Evolutionary conservation across 2,888 invertebrate species (phyloP).

Genomic region (Diarsia rubi): DNA sequence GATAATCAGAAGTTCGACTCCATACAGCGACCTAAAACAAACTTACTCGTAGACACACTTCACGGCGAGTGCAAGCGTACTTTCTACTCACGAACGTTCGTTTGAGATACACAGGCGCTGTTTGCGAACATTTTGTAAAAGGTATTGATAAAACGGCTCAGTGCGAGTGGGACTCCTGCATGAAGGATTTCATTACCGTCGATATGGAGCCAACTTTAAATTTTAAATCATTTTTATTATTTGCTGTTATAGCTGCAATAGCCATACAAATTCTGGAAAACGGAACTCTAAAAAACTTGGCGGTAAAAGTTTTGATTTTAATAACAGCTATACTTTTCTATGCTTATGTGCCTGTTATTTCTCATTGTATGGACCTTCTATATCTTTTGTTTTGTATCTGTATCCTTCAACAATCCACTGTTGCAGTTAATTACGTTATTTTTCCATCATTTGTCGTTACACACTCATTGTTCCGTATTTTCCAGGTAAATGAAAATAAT

Average conservation of each 20-base stretch:
- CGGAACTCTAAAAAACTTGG: too few relatives aligned
- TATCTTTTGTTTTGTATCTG: constrained; percentile 6
- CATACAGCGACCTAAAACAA: not conserved
- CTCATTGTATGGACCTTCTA: not conserved
- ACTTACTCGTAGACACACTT: not conserved
- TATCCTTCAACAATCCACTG: constrained; percentile 73
- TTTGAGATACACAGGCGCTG: not conserved
- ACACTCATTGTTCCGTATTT: constrained; percentile 55
- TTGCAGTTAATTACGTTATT: constrained; percentile 78
- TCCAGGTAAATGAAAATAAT: constrained; percentile 25
- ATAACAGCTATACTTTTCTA: not conserved
- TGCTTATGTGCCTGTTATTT: not conserved
- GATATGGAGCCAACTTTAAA: too few relatives aligned
- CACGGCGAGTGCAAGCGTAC: not conserved
- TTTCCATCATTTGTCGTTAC: constrained; percentile 73
- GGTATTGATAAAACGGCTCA: not conserved
- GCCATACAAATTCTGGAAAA: too few relatives aligned
- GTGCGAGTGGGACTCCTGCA: too few relatives aligned
- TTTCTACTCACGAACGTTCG: too few relatives aligned
- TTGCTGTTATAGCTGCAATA: too few relatives aligned
- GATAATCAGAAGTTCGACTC: not conserved
- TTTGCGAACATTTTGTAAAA: not conserved
- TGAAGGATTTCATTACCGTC: too few relatives aligned
- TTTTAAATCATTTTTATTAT: too few relatives aligned
- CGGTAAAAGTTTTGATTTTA: not conserved